Evolutionary conservation across 2,113 vertebrate genomes (phyloP).

Genomic region (Hypanus sabinus): DNA sequence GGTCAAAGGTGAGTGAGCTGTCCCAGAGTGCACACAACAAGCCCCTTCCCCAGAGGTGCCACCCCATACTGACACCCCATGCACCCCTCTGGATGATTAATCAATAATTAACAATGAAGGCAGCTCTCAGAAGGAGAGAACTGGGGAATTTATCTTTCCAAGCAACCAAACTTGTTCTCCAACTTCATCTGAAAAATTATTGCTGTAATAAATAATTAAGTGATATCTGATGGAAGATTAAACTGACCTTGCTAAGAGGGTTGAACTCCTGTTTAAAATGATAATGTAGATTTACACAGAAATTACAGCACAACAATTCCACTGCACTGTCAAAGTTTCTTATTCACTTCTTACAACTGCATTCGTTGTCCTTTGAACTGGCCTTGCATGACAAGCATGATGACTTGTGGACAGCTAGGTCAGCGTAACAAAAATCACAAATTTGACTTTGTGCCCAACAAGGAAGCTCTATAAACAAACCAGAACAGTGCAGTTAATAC

Average conservation of each 20-base stretch:
- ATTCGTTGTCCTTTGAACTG: not conserved
- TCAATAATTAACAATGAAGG: not conserved
- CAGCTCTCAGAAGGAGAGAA: not conserved
- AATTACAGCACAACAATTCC: not conserved
- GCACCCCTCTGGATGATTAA: not conserved
- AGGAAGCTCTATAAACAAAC: not conserved
- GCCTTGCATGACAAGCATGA: not conserved
- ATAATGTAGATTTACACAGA: not conserved
- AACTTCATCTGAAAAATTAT: not conserved
- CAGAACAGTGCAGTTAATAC: too few relatives aligned
- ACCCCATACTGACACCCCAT: too few relatives aligned
- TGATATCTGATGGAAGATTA: not conserved
- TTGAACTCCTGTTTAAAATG: not conserved
- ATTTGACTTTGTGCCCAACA: not conserved
- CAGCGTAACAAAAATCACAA: not conserved
- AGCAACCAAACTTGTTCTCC: constrained; percentile 13
- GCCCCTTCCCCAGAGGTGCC: too few relatives aligned
- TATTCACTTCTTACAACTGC: not conserved
- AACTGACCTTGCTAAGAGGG: not conserved
- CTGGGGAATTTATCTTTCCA: not conserved
- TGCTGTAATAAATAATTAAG: not conserved
- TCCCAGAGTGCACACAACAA: too few relatives aligned
- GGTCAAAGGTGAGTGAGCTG: too few relatives aligned
- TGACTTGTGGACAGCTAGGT: not conserved
- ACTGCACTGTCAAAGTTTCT: too few relatives aligned